Evolutionary conservation across 1,140 invertebrate species (phyloP), one percentile per base, ranked within the genome.

Genomic region (Drosophila subpulchrella): DNA sequence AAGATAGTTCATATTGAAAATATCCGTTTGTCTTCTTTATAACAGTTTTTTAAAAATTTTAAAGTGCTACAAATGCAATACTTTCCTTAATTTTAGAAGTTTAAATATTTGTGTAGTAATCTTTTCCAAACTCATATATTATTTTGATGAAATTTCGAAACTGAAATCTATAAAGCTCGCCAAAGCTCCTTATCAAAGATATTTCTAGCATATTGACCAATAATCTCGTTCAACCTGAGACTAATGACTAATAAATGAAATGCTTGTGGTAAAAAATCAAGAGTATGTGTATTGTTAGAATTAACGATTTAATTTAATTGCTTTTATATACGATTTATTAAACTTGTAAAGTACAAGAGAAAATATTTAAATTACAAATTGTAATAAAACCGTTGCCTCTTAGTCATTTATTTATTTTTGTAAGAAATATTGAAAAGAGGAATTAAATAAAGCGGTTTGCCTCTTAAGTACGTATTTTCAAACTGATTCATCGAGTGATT

Each of bases 401-500:
- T 59, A 59, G 57, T 59, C 57, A 62, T 27, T 4, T 10, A 47
- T 27, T 27, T 27, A 47, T 30, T 30, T 30, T 30, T 24, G n/a
- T 13, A 12, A 15, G 13, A 44, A 24, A 32, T 44, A 36, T 38
- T 13, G 13, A 12, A 38, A 27, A 11, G 17, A n/a, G 17, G n/a
- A 10, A 41, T 32, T 34, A 39, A 13, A 34, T 56, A 27, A 24
- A 15, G 6, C 36, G n/a, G 15, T 66, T 32, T n/a, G 2, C 27
- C 13, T 12, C 30, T 47, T 17, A 30, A 65, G 47, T 65, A 36
- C 20, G 39, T 65, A 36, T 38, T 68, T 53, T 34, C 38, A 15
- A 42, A 65, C 32, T 68, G 60, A 70, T 55, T 70, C 65, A 71
- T 56, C 39, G n/a, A 13, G 12, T 67, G 38, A 36, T 44, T 68